Evolutionary conservation across 2,797 vertebrate genomes (phyloP).

Genomic region (Labeo calbasu): DNA sequence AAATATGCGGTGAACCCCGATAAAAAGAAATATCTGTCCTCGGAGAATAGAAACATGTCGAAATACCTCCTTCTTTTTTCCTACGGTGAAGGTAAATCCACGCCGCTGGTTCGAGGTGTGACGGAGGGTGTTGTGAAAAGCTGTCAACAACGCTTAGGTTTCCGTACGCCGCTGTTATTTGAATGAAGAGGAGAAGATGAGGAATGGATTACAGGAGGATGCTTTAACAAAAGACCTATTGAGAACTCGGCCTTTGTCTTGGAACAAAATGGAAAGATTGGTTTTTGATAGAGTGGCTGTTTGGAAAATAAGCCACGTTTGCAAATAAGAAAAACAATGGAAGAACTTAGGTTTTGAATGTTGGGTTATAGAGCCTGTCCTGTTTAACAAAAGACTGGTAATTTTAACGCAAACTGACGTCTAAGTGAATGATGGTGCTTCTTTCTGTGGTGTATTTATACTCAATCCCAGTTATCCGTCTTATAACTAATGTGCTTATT

Average conservation of each 20-base stretch:
- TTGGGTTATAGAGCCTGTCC: constrained; percentile 10
- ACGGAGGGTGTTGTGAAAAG: constrained; percentile 42
- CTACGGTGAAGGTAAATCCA: constrained; percentile 41
- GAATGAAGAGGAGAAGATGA: constrained; percentile 29
- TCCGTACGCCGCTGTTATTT: constrained; percentile 3
- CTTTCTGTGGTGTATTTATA: constrained; percentile 40
- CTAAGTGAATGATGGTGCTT: not conserved
- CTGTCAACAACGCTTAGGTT: constrained; percentile 34
- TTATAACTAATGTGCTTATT: constrained; percentile 44
- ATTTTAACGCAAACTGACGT: constrained; percentile 21
- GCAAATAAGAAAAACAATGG: constrained; percentile 35
- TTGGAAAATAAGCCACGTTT: constrained; percentile 22
- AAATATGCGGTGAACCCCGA: constrained; percentile 32
- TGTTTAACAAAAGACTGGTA: constrained; percentile 6
- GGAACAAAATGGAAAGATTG: constrained; percentile 33
- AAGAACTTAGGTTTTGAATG: constrained; percentile 11
- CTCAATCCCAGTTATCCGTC: constrained; percentile 31
- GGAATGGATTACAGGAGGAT: constrained; percentile 33
- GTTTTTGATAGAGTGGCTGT: constrained; percentile 32
- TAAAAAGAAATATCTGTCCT: constrained; percentile 42
- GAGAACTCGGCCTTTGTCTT: constrained; percentile 30
- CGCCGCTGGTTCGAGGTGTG: not conserved
- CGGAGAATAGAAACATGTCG: constrained; percentile 31
- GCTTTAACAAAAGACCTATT: constrained; percentile 50
- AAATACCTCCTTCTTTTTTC: constrained; percentile 15